Evolutionary conservation across 2,888 invertebrate genomes (phyloP), one percentile per base, ranked within the genome.

Genomic region (Luperina nickerlii): DNA sequence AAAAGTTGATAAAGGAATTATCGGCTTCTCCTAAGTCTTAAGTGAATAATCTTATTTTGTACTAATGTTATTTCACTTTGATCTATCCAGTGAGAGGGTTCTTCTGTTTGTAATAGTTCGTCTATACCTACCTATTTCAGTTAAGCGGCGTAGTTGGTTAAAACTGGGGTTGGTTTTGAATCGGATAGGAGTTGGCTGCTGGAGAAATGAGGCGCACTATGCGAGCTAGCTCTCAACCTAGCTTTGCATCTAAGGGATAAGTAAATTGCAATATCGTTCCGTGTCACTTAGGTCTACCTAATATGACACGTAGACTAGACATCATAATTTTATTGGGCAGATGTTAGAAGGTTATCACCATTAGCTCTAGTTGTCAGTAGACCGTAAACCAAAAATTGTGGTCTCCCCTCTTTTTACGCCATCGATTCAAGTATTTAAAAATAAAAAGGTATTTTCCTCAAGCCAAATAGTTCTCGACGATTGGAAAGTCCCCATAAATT

Each of bases 401-500:
- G 6, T 15, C 24, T 15, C 5, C 38, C 6, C 15, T 27, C 45
- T 54, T 45, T 60, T 71, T 48, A 57, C 20, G 54, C 45, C 8
- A 66, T 68, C 13, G 32, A 27, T 73, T 57, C 5, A 5, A 42
- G 62, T 73, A 70, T 76, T 75, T 81, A 54, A 42, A 68, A 57
- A 72, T 45, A 65, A 67, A 83, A 79, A 66, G 32, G n/a, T 75
- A n/a, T 67, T 20, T 73, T 77, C 65, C 51, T 62, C 57, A 32
- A 38, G 69, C 71, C 7, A 71, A 79, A 82, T 80, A 85, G 72
- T 76, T 70, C 24, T 57, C 79, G 79, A 71, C 74, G 76, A 82
- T 85, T 67, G 76, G 70, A 81, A 74, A 79, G 38, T 77, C 62
- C 27, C 74, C 68, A 87, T 87, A 86, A 87, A 81, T 79, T 78